Percentiles rank a stretch among this genome's conserved stretches.
These are phyloP conservation scores for Hippocampus kuda DNA, from an alignment of 2,797 vertebrate species.

Conservation along the genomic window DNA sequence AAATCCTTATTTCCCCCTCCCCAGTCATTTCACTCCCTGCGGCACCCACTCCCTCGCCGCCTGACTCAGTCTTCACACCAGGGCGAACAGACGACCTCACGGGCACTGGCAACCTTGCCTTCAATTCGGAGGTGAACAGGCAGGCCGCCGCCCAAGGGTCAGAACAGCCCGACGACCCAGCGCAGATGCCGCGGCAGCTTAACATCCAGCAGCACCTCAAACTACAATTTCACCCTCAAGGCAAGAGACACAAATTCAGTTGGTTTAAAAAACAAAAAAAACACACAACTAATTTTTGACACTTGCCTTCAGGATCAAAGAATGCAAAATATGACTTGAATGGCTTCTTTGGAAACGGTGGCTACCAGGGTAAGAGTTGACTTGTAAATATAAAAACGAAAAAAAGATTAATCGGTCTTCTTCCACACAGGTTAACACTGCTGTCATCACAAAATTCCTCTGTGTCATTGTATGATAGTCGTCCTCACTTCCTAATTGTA, in stretches of 20 bases:
- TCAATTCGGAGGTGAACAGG: conserved; percentile 18
- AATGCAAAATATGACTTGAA: conserved; percentile 60
- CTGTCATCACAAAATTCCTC: conserved; percentile 13
- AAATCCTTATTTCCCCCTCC: not conserved
- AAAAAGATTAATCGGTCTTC: conserved; percentile 1
- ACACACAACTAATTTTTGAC: not conserved
- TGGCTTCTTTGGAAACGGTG: conserved; percentile 65
- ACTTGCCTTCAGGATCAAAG: conserved; percentile 47
- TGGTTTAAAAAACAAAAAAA: not conserved
- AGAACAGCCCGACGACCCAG: conserved; percentile 32
- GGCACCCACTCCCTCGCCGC: conserved; percentile 26
- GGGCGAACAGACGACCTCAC: conserved; percentile 3
- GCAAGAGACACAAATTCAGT: conserved; percentile 17
- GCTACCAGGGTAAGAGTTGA: conserved; percentile 57
- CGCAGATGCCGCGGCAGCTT: conserved; percentile 56
- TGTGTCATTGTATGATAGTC: conserved; percentile 43
- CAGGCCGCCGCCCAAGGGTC: conserved; percentile 18
- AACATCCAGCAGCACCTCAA: conserved; percentile 68
- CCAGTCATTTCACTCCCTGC: conserved; percentile 42
- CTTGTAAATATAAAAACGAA: not conserved
- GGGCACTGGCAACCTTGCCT: conserved; percentile 11
- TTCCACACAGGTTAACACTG: conserved; percentile 50
- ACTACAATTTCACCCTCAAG: conserved; percentile 62
- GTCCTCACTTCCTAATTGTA: conserved; percentile 25
- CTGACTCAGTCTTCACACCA: conserved; percentile 26